These are phyloP conservation scores for Anas capensis DNA, from an alignment of 2,797 vertebrate genomes.

Conservation along the genomic window DNA sequence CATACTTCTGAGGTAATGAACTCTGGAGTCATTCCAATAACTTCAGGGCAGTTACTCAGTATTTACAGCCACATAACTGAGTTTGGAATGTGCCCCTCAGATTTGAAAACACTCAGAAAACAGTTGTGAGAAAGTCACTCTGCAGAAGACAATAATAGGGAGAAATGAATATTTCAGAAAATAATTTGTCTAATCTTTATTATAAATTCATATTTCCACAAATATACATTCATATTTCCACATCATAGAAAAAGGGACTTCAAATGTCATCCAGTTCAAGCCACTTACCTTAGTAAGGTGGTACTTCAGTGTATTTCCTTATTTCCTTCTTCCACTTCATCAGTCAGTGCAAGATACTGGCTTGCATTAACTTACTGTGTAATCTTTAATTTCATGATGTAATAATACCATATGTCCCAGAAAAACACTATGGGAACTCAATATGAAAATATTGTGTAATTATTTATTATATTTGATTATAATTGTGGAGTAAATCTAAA, in stretches of 20 bases:
- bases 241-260: not conserved
- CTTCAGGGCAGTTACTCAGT: not conserved
- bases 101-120: not conserved
- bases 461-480: not conserved
- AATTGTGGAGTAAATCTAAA: not conserved
- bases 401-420: not conserved
- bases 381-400: not conserved
- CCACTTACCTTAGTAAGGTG: not conserved
- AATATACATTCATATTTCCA: not conserved
- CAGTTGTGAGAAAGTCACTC: not conserved
- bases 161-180: conserved; percentile 4
- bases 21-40: not conserved
- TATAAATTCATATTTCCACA: not conserved
- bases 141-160: not conserved
- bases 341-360: not conserved
- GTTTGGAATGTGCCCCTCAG: not conserved
- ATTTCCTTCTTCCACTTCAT: not conserved
- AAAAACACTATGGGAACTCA: not conserved
- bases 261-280: not conserved
- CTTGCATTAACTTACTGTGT: not conserved
- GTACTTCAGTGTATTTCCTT: not conserved
- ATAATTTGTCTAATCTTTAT: not conserved
- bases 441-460: not conserved
- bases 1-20: not conserved
- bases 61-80: not conserved